phyloP scores from a whole-genome alignment of 2,888 invertebrate species.

The Idaea aversata region DNA sequence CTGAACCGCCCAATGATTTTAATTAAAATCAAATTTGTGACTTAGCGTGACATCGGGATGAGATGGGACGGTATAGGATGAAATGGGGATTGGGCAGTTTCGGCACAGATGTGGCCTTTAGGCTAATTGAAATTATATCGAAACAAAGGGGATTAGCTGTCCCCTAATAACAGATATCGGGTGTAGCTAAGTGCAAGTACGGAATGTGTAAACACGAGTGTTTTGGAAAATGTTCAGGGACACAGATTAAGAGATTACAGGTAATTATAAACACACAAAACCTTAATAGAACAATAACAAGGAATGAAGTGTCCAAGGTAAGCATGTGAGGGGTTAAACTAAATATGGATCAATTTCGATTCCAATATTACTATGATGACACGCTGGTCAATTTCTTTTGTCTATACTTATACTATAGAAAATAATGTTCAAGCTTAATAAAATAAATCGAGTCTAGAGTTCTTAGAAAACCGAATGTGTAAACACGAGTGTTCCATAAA shows the following conservation, averaged over 20 bases:
- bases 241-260: background rate
- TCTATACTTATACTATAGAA: too few relatives aligned
- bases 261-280: background rate
- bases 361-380: too few relatives aligned
- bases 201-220: background rate
- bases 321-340: too few relatives aligned
- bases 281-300: background rate
- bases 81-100: conserved; percentile 7
- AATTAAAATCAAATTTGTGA: conserved; percentile 37
- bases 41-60: conserved; percentile 23
- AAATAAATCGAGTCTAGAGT: too few relatives aligned
- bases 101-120: conserved; percentile 14
- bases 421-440: too few relatives aligned
- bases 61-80: conserved; percentile 24
- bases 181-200: background rate
- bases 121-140: conserved; percentile 20
- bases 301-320: background rate
- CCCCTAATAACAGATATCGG: background rate
- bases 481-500: background rate
- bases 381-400: too few relatives aligned
- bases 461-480: background rate
- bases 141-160: conserved; percentile 2
- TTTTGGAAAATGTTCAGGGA: background rate
- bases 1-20: conserved; percentile 33
- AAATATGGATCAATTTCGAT: too few relatives aligned